phyloP scores from a whole-genome alignment of 2,113 vertebrate species.

The Mustela lutreola region DNA sequence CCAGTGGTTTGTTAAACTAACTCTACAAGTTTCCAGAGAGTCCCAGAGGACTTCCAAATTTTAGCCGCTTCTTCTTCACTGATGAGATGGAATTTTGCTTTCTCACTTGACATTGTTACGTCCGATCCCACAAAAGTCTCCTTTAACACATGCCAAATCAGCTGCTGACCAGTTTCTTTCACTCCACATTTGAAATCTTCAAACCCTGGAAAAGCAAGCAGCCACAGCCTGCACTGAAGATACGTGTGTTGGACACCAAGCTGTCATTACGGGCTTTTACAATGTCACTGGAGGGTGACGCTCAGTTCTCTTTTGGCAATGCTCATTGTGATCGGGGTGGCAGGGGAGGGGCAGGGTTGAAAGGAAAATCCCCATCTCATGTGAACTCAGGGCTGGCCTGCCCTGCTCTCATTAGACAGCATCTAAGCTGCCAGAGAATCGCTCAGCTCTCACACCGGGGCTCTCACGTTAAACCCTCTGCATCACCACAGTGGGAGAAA shows the following conservation, averaged over 20 bases:
- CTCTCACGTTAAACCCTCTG: constrained; percentile 49
- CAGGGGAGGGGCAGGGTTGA: background rate
- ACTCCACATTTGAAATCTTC: background rate
- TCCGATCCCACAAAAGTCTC: background rate
- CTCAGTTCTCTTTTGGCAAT: background rate
- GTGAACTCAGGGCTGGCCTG: constrained; percentile 25
- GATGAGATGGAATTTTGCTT: constrained; percentile 20
- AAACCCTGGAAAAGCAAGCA: background rate
- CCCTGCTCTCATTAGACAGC: constrained; percentile 60
- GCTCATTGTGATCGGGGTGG: background rate
- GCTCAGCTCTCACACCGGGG: constrained; percentile 42
- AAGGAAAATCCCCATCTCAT: constrained; percentile 15
- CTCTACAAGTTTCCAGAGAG: constrained; percentile 30
- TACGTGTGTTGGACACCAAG: background rate
- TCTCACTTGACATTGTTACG: background rate
- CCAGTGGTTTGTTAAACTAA: constrained; percentile 8
- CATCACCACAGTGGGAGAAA: constrained; percentile 73
- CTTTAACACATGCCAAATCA: background rate
- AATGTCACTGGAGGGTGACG: background rate
- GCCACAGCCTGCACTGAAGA: background rate
- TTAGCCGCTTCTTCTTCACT: background rate
- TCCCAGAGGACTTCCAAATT: background rate
- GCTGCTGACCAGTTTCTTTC: background rate
- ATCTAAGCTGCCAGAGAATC: constrained; percentile 52
- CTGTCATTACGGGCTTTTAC: background rate